Conservation (phyloP, 92 coral and sea anemone species). For the Porites rus region DNA sequence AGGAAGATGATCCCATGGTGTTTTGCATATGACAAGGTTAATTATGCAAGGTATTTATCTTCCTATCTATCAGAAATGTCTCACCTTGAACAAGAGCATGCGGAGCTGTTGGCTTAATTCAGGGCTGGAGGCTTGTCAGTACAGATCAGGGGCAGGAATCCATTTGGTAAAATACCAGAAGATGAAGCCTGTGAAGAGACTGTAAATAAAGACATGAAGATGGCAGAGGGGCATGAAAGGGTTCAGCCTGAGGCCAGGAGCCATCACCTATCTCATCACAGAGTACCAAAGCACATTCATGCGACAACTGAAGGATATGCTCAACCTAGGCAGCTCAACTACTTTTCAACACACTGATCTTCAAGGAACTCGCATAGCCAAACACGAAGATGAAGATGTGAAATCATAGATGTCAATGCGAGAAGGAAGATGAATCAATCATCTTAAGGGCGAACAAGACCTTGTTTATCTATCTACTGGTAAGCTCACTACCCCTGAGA, state of each 20-base stretch:
- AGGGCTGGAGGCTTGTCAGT: slow-evolving; percentile 62
- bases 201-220: slow-evolving; percentile 73
- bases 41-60: not conserved
- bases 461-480: slow-evolving; percentile 40
- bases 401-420: too few relatives aligned
- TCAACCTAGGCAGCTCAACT: not conserved
- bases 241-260: slow-evolving; percentile 71
- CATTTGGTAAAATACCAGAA: slow-evolving; percentile 62
- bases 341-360: slow-evolving; percentile 15
- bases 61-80: slow-evolving; percentile 35
- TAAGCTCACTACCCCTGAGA: slow-evolving; percentile 47
- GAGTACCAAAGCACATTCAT: slow-evolving; percentile 66
- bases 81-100: slow-evolving; percentile 55
- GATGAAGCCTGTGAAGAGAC: slow-evolving; percentile 76
- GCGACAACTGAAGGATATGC: slow-evolving; percentile 41
- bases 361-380: slow-evolving; percentile 7
- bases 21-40: slow-evolving; percentile 30
- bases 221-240: slow-evolving; percentile 73
- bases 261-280: slow-evolving; percentile 61
- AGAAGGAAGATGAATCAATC: too few relatives aligned
- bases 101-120: slow-evolving; percentile 50
- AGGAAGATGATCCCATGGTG: slow-evolving; percentile 37
- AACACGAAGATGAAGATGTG: not conserved
- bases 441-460: too few relatives aligned
- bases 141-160: slow-evolving; percentile 28